Conservation (phyloP, 2,797 vertebrate genomes). For the Bovichtus variegatus region DNA sequence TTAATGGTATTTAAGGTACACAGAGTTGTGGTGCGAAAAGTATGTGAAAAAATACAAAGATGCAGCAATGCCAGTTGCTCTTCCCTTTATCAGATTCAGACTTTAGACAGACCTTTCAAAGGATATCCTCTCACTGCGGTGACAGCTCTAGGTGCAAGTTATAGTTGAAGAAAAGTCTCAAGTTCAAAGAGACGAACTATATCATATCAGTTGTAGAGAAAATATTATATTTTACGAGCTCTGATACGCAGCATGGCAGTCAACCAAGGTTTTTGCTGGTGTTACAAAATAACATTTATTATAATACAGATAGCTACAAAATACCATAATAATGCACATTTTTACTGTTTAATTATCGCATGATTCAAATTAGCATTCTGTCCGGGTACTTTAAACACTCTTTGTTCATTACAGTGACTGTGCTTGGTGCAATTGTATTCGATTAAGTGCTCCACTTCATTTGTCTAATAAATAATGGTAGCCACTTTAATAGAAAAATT, state of each 20-base stretch:
- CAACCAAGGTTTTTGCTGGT: neutral
- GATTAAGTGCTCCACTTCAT: slow-evolving; percentile 10
- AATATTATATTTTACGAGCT: neutral
- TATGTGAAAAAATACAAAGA: slow-evolving; percentile 15
- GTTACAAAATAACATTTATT: neutral
- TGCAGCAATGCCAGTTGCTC: neutral
- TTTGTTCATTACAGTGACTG: slow-evolving; percentile 5
- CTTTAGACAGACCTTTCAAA: slow-evolving; percentile 37
- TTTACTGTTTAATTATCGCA: neutral
- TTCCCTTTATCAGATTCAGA: slow-evolving; percentile 32
- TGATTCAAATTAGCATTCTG: slow-evolving; percentile 19
- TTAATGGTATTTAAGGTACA: neutral
- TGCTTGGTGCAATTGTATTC: slow-evolving; percentile 18
- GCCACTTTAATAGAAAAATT: neutral
- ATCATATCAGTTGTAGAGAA: slow-evolving; percentile 19
- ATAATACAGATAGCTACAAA: neutral
- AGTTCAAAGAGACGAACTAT: slow-evolving; percentile 25
- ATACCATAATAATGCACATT: neutral
- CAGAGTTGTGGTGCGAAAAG: neutral
- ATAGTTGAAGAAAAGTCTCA: slow-evolving; percentile 25
- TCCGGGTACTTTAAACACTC: slow-evolving; percentile 12
- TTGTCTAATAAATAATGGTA: neutral
- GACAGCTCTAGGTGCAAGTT: slow-evolving; percentile 27
- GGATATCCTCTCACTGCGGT: slow-evolving; percentile 2
- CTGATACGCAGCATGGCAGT: neutral